Evolutionary conservation across 2,797 vertebrate genomes (phyloP).

Genomic region (Agapornis canus): DNA sequence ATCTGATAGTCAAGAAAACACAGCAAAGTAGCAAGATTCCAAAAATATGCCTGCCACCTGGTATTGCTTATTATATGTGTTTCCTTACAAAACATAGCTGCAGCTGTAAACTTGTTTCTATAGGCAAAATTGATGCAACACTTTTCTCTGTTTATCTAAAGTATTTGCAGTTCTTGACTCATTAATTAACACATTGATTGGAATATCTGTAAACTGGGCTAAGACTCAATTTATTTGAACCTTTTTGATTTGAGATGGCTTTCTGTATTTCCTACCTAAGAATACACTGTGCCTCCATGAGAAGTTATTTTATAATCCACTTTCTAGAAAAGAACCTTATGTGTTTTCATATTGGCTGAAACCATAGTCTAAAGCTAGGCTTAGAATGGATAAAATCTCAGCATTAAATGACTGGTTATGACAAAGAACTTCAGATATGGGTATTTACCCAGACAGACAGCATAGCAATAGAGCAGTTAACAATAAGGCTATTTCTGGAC

Average conservation of each 20-base stretch:
- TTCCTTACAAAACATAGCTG: slow-evolving; percentile 20
- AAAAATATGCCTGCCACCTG: slow-evolving; percentile 37
- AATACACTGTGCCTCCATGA: not conserved
- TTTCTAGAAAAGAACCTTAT: not conserved
- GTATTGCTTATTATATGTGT: not conserved
- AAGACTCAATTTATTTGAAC: not conserved
- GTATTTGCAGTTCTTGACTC: slow-evolving; percentile 26
- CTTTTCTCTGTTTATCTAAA: slow-evolving; percentile 25
- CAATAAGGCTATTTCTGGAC: not conserved
- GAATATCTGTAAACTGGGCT: not conserved
- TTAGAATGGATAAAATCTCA: not conserved
- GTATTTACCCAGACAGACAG: not conserved
- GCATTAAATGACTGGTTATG: not conserved
- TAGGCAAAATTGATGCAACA: slow-evolving; percentile 16
- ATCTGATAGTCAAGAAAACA: slow-evolving; percentile 19
- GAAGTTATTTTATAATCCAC: not conserved
- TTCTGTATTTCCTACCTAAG: not conserved
- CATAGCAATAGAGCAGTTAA: not conserved
- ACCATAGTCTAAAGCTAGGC: not conserved
- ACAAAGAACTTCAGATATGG: not conserved
- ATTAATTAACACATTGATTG: slow-evolving; percentile 19
- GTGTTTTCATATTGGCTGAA: not conserved
- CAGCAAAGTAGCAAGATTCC: not conserved
- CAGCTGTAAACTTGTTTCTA: slow-evolving; percentile 36
- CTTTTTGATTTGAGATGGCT: not conserved